A percentile compares a stretch with the other conserved stretches of the same genome.
Evolutionary conservation across 2,888 invertebrate species (phyloP).

Genomic region (Arrhopalites spinosus): DNA sequence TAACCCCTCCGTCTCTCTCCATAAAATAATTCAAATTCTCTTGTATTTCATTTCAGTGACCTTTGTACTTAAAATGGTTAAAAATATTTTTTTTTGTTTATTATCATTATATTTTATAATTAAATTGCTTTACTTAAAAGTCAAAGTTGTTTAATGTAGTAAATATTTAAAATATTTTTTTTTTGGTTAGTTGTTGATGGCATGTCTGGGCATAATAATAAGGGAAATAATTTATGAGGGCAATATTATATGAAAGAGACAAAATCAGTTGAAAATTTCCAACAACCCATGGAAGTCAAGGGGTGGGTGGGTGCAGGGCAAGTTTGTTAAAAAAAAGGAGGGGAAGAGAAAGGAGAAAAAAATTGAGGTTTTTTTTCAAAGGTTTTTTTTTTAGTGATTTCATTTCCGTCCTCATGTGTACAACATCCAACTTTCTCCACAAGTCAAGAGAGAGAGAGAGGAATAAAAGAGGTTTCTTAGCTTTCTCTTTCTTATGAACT

Average conservation of each 20-base stretch:
- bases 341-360: no score
- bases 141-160: neutral
- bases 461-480: no score
- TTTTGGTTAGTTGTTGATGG: neutral
- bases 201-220: neutral
- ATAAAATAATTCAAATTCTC: neutral
- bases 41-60: neutral
- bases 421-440: no score
- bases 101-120: neutral
- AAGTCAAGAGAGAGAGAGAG: no score
- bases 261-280: slow-evolving; percentile 3
- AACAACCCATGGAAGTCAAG: neutral
- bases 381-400: no score
- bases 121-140: neutral
- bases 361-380: no score
- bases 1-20: neutral
- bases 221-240: neutral
- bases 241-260: neutral
- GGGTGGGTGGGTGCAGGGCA: no score
- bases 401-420: no score
- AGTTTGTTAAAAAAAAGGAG: no score
- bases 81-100: neutral
- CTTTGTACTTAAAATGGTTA: no score
- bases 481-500: no score
- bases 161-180: no score